Percentiles rank a stretch among this genome's conserved stretches.
These are phyloP conservation scores for Cheilosia impressa DNA, from an alignment of 2,888 invertebrate genomes.

Conservation along the genomic window DNA sequence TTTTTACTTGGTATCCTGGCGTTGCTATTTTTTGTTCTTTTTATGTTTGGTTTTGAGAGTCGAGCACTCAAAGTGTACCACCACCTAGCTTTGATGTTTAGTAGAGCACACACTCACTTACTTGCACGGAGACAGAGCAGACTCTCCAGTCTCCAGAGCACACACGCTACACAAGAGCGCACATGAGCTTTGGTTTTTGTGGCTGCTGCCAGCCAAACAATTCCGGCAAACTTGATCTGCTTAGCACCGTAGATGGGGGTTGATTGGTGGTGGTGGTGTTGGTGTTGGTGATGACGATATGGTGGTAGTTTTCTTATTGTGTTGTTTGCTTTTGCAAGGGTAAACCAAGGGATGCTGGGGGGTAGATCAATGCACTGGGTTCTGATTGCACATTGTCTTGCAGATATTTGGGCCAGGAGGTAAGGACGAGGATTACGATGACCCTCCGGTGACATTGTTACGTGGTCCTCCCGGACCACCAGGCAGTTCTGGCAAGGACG, in stretches of 20 bases:
- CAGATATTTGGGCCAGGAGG: conserved; percentile 83
- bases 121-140: conserved; percentile 35
- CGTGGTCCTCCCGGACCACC: conserved; percentile 88
- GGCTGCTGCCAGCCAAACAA: conserved; percentile 70
- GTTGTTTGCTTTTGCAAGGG: conserved; percentile 69
- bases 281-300: conserved; percentile 49
- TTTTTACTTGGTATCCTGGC: conserved; percentile 67
- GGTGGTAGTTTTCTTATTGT: conserved; percentile 69
- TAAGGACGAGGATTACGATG: conserved; percentile 84
- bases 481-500: conserved; percentile 84
- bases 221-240: conserved; percentile 70
- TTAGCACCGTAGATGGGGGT: conserved; percentile 66
- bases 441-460: conserved; percentile 84
- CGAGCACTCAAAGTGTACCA: conserved; percentile 62
- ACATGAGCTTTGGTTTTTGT: conserved; percentile 66
- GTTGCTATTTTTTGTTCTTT: conserved; percentile 74
- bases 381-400: conserved; percentile 73
- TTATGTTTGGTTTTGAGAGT: conserved; percentile 72
- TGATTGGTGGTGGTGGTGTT: conserved; percentile 56
- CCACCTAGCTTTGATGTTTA: conserved; percentile 73
- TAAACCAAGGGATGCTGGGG: conserved; percentile 54
- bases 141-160: conserved; percentile 43
- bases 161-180: conserved; percentile 49
- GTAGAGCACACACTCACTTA: conserved; percentile 68
- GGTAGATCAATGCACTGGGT: conserved; percentile 50